These are phyloP conservation scores for Deroplatys truncata DNA, from an alignment of 2,888 invertebrate species.

Conservation along the genomic window DNA sequence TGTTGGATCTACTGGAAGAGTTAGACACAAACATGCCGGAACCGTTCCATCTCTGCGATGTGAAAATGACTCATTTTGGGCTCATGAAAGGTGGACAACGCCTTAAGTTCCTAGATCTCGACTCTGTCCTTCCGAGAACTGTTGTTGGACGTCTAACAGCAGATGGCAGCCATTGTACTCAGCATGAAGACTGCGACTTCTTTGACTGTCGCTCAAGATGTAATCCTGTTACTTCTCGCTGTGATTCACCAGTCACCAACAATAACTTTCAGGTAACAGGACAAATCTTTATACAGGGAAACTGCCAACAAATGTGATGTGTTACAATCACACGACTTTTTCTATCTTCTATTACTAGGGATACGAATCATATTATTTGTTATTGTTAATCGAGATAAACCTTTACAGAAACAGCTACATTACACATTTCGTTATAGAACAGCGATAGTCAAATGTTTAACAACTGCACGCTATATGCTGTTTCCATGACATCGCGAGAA, in stretches of 20 bases:
- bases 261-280: constrained; percentile 57
- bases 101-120: constrained; percentile 60
- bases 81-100: constrained; percentile 49
- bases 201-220: constrained; percentile 64
- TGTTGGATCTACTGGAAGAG: constrained; percentile 57
- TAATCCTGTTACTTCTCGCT: constrained; percentile 49
- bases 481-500: too few relatives aligned
- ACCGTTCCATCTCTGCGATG: constrained; percentile 63
- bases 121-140: constrained; percentile 57
- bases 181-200: constrained; percentile 62
- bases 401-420: too few relatives aligned
- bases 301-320: too few relatives aligned
- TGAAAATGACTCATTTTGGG: constrained; percentile 65
- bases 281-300: too few relatives aligned
- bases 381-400: too few relatives aligned
- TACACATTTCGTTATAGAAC: too few relatives aligned
- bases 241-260: constrained; percentile 54
- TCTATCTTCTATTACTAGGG: too few relatives aligned
- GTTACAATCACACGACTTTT: too few relatives aligned
- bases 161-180: constrained; percentile 49
- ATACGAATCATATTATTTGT: too few relatives aligned
- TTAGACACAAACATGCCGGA: constrained; percentile 56
- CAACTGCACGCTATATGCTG: too few relatives aligned
- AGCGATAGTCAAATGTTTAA: too few relatives aligned
- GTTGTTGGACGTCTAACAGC: constrained; percentile 50